Conservation (phyloP, 2,888 invertebrate species). For the Amphipyra tragopoginis region DNA sequence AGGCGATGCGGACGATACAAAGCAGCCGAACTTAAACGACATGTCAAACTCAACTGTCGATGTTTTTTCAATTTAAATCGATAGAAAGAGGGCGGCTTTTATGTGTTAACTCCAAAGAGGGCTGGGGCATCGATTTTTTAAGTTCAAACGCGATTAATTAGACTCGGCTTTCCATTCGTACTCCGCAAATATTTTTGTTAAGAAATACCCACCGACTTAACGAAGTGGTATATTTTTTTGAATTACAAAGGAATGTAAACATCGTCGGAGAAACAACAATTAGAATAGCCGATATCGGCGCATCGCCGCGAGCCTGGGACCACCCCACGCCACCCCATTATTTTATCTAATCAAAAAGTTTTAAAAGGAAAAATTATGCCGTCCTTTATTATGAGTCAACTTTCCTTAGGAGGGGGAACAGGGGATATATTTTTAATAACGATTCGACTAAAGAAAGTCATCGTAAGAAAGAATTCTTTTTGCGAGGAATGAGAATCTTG, state of each 20-base stretch:
- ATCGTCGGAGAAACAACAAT: conserved; percentile 86
- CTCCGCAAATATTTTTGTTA: conserved; percentile 59
- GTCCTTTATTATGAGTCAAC: conserved; percentile 90
- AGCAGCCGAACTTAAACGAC: conserved; percentile 58
- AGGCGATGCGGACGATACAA: conserved; percentile 69
- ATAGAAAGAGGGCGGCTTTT: conserved; percentile 68
- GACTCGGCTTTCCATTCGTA: conserved; percentile 59
- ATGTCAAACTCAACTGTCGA: conserved; percentile 73
- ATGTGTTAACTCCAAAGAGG: conserved; percentile 62
- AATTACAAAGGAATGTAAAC: conserved; percentile 84
- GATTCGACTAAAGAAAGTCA: conserved; percentile 82
- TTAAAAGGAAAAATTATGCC: conserved; percentile 90
- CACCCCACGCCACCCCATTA: conserved; percentile 87
- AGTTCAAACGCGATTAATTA: conserved; percentile 80
- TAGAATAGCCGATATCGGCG: conserved; percentile 88
- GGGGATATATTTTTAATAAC: conserved; percentile 89
- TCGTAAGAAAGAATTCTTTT: conserved; percentile 72
- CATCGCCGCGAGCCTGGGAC: conserved; percentile 79
- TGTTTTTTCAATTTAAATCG: conserved; percentile 85
- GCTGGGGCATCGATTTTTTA: conserved; percentile 58
- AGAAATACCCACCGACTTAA: conserved; percentile 61
- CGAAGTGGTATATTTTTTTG: conserved; percentile 70
- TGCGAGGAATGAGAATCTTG: conserved; percentile 68
- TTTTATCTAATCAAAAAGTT: conserved; percentile 91
- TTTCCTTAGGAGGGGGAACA: conserved; percentile 85